Conservation (phyloP, 1,140 invertebrate species). For the Sitobion miscanthi region DNA sequence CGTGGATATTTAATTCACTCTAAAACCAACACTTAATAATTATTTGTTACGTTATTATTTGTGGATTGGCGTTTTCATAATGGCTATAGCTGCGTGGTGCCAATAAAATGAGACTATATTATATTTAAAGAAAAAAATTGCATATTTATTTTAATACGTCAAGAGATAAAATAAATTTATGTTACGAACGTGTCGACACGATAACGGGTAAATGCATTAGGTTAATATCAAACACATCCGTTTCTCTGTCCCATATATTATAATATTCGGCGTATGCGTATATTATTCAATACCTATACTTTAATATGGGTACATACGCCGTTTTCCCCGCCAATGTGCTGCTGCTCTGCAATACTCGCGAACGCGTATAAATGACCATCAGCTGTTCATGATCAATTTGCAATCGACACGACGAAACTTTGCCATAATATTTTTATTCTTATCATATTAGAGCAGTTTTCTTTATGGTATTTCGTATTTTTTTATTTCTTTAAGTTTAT, state of each 20-base stretch:
- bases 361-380: no score
- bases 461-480: no score
- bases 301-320: no score
- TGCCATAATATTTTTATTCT: no score
- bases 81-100: background rate
- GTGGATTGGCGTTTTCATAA: background rate
- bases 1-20: no score
- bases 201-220: background rate
- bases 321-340: background rate
- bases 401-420: background rate
- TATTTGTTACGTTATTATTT: background rate
- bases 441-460: no score
- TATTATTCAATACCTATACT: no score
- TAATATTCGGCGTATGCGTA: background rate
- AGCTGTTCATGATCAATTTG: background rate
- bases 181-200: background rate
- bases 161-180: background rate
- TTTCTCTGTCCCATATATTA: background rate
- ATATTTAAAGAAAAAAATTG: background rate
- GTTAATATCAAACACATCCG: constrained; percentile 6
- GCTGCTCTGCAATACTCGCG: no score
- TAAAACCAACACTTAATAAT: no score
- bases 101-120: background rate
- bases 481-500: no score
- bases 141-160: background rate